phyloP scores from a whole-genome alignment of 1,140 invertebrate genomes.

The Elymnias hypermnestra region DNA sequence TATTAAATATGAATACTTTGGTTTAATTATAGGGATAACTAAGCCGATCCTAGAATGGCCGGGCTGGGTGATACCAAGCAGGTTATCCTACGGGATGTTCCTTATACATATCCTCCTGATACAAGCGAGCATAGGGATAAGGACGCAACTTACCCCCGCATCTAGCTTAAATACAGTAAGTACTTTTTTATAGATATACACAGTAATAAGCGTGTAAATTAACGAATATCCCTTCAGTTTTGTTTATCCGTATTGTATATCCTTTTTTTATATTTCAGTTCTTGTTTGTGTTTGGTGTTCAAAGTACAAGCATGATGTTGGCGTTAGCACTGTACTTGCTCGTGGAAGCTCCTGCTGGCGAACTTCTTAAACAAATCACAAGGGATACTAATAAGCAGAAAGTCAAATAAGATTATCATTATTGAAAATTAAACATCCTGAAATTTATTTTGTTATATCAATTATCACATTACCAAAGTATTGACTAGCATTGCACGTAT shows the following conservation, averaged over 20 bases:
- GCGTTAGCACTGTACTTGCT: background rate
- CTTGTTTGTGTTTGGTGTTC: background rate
- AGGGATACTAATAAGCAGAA: background rate
- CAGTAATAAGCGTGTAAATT: too few relatives aligned
- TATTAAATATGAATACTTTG: too few relatives aligned
- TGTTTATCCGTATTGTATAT: too few relatives aligned
- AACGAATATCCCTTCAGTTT: too few relatives aligned
- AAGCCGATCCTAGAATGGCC: slow-evolving; percentile 15
- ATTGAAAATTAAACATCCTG: background rate
- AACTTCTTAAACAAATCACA: background rate
- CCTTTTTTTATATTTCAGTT: background rate
- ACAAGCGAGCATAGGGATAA: background rate
- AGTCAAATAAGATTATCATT: background rate
- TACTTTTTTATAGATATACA: too few relatives aligned
- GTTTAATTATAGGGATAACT: background rate
- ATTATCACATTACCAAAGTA: too few relatives aligned
- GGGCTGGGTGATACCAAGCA: slow-evolving; percentile 22
- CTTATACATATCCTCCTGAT: slow-evolving; percentile 16
- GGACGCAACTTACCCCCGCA: background rate
- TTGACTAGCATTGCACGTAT: too few relatives aligned
- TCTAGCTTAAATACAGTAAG: slow-evolving; percentile 1
- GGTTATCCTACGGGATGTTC: slow-evolving; percentile 26
- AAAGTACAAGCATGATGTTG: background rate
- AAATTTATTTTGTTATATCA: too few relatives aligned
- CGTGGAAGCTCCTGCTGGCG: background rate